Base-by-base conservation (phyloP, 2,888 invertebrate species). In the Sminthurinus aureus region DNA sequence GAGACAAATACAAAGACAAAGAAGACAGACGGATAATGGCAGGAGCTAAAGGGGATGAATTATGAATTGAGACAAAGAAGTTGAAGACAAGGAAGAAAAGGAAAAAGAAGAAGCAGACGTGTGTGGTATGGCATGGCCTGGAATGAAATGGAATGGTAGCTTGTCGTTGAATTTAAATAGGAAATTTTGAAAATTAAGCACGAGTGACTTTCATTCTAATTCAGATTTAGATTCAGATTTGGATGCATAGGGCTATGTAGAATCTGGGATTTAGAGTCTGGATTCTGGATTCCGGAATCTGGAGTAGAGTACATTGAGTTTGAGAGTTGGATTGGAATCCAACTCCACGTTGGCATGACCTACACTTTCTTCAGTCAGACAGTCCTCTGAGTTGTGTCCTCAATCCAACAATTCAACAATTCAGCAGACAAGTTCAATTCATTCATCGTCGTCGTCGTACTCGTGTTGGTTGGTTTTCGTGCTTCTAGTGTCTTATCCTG, bases 151-250 rank as follows among this genome's bases (percentile, higher is more conserved):
- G 71, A 22, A 71, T 71, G 22, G 71, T 26, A 24, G 71, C 71
- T 71, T 71, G 71, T 71, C 71, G 24, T 71, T 71, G 22, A 24
- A 71, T 69, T 69, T 69, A 69, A 71, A 71, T 71, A 9, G 69
- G 24, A 71, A 13, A 71, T 71, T 71, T 71, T 71, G 22, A 71
- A 71, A 71, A 71, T 71, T 71, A 71, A 71, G 24, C 58, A 58
- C 2, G 58, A 58, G 38, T 38, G 38, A 38, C 38, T 38, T 38
- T 38, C 18, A 58, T 58, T 58, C 58, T 58, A 58, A 18, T 58
- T 38, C 38, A 38, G 38, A 38, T 38, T 38, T 6, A 38, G 38
- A 38, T 38, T 38, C 38, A 38, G 38, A 1, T 1, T 38, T 38
- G 38, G 38, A 18, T 58, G 58, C 58, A 58, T 6, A 38, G 38